Base-by-base conservation (phyloP, 2,797 vertebrate species). In the Rhyacichthys aspro region DNA sequence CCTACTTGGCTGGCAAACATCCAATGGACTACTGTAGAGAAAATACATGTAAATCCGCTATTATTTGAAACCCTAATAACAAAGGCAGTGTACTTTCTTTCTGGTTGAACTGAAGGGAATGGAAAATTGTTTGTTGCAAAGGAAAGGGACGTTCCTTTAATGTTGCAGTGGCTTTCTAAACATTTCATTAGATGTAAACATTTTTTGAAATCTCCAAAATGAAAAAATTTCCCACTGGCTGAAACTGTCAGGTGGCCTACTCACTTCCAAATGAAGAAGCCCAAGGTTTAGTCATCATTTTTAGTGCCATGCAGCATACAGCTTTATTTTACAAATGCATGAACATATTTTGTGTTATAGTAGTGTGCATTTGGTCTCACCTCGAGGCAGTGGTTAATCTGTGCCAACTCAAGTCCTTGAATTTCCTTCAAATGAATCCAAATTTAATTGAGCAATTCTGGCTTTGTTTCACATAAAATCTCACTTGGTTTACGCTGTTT, bases 371-470 rank as follows among this genome's bases (percentile, higher is more conserved):
- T 58, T 70, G 54, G 53, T 68, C 55, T 65, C 61, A 70, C 72
- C 70, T 33, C 53, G 16, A 69, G 78, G 62, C 71, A 43, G 16
- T 60, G 3, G 36, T 46, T 59, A 72, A 64, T 76, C 71, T 74
- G 74, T 73, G 76, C 73, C 76, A 85, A 53, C 57, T 53, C 18
- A 69, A 78, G 64, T 71, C 75, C 77, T 86, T 86, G 59, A 87
- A 79, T 67, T 76, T 72, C 70, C 71, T 82, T 83, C 19, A 44
- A 50, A 67, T 48, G n/a, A 79, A 79, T 73, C 66, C 67, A 70
- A 70, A 66, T 81, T 78, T 72, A 67, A 78, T 65, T 72, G 69
- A 62, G 53, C 32, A 73, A 63, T 64, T 72, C 58, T 78, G 78
- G 70, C 70, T 46, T 46, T 14, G 32, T 62, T 84, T 78, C 59